Conservation (phyloP, 2,888 invertebrate genomes). For the Dryobotodes eremita region DNA sequence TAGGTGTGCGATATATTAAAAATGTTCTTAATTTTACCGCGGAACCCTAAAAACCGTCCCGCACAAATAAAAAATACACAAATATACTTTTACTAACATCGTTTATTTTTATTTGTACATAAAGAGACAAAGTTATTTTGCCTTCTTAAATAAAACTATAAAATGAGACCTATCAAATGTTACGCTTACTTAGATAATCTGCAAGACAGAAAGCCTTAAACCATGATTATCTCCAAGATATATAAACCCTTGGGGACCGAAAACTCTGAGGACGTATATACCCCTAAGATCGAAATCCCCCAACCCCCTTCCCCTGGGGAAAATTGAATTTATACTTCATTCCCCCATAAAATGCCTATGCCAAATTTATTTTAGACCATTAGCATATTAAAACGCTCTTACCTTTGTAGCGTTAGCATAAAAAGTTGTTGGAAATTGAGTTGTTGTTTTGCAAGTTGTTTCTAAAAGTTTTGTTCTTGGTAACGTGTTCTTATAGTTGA, state of each 20-base stretch:
- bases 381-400: conserved; percentile 88
- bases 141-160: conserved; percentile 65
- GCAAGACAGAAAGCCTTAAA: conserved; percentile 69
- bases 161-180: conserved; percentile 61
- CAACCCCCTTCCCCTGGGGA: conserved; percentile 53
- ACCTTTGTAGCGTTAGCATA: conserved; percentile 79
- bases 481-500: conserved; percentile 23
- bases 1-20: too few species aligned
- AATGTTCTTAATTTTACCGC: neutral
- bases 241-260: conserved; percentile 65
- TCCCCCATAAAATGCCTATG: conserved; percentile 87
- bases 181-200: conserved; percentile 63
- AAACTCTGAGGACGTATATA: conserved; percentile 47
- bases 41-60: conserved; percentile 41
- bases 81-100: conserved; percentile 56
- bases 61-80: conserved; percentile 66
- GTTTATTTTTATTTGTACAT: conserved; percentile 61
- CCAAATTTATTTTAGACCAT: conserved; percentile 88
- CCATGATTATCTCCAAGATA: conserved; percentile 76
- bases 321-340: conserved; percentile 88
- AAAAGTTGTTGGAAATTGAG: conserved; percentile 49
- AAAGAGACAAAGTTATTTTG: conserved; percentile 58
- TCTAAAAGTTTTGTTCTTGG: conserved; percentile 24
- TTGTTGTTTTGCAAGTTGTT: conserved; percentile 39
- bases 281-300: conserved; percentile 52